Evolutionary conservation across 2,797 vertebrate species (phyloP).

Genomic region (Synanceia verrucosa): DNA sequence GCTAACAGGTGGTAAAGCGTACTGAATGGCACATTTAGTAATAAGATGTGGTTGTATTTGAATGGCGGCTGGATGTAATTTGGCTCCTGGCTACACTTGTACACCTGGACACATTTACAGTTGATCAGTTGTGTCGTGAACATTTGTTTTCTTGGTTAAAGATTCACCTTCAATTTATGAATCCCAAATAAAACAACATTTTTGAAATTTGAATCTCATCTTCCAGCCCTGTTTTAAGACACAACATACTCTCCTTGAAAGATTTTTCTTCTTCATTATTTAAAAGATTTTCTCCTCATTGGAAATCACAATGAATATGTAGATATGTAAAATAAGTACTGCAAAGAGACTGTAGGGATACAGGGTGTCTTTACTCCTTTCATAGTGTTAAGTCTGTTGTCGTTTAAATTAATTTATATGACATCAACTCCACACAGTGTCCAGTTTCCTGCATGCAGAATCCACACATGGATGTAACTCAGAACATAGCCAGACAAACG

Average conservation of each 20-base stretch:
- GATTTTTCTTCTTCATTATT: too few relatives aligned
- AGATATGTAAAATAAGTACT: background rate
- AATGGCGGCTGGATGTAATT: background rate
- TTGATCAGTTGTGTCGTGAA: constrained; percentile 20
- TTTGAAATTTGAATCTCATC: background rate
- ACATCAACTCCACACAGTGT: background rate
- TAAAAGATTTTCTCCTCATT: background rate
- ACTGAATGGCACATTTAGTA: constrained; percentile 11
- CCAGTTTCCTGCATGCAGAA: constrained; percentile 14
- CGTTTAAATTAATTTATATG: background rate
- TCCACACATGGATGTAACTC: constrained; percentile 18
- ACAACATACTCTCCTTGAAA: too few relatives aligned
- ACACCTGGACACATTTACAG: constrained; percentile 18
- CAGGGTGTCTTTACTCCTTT: background rate
- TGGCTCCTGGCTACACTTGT: background rate
- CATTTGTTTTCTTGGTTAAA: constrained; percentile 14
- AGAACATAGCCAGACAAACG: constrained; percentile 42
- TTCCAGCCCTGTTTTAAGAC: background rate
- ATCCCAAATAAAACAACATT: background rate
- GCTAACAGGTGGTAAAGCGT: constrained; percentile 37
- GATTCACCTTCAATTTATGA: background rate
- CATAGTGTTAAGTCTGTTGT: background rate
- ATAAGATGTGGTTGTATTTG: constrained; percentile 2
- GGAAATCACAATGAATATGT: background rate
- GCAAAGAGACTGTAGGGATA: background rate